Conservation (phyloP, 2,797 vertebrate species). For the Onychomys arenicola region DNA sequence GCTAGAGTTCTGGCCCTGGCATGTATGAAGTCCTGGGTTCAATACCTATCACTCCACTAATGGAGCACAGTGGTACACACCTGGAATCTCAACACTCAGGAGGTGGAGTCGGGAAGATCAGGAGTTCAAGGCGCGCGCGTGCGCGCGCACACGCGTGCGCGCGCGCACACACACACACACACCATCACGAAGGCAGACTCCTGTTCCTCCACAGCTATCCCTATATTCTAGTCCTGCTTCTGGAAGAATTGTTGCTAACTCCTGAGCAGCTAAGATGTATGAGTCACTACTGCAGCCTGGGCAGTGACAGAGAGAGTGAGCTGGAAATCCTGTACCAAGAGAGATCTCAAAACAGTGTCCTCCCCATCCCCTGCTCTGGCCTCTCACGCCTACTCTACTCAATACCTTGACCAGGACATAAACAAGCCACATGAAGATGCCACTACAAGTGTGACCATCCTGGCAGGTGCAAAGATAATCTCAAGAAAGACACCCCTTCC, state of each 20-base stretch:
- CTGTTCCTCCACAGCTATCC: background rate
- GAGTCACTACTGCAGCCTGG: background rate
- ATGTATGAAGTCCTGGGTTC: background rate
- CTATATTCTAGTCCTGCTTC: background rate
- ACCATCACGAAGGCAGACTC: background rate
- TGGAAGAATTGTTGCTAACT: background rate
- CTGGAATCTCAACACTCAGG: background rate
- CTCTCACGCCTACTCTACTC: background rate
- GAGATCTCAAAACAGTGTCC: background rate
- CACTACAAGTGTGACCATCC: background rate
- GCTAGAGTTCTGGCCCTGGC: background rate
- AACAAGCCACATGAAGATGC: background rate
- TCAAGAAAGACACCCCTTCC: background rate
- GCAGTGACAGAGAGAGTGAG: background rate
- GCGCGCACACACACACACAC: background rate
- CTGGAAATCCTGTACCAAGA: background rate
- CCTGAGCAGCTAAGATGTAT: background rate
- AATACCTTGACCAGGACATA: background rate
- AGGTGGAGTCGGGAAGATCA: background rate
- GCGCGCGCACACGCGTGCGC: accelerated
- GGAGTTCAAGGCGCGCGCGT: background rate
- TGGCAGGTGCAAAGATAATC: background rate
- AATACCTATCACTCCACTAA: background rate
- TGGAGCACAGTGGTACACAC: background rate
- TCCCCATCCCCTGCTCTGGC: background rate